A percentile compares a stretch with the other conserved stretches of the same genome.
These are phyloP conservation scores for Notamacropus eugenii DNA, from an alignment of 2,797 vertebrate species.

Conservation along the genomic window DNA sequence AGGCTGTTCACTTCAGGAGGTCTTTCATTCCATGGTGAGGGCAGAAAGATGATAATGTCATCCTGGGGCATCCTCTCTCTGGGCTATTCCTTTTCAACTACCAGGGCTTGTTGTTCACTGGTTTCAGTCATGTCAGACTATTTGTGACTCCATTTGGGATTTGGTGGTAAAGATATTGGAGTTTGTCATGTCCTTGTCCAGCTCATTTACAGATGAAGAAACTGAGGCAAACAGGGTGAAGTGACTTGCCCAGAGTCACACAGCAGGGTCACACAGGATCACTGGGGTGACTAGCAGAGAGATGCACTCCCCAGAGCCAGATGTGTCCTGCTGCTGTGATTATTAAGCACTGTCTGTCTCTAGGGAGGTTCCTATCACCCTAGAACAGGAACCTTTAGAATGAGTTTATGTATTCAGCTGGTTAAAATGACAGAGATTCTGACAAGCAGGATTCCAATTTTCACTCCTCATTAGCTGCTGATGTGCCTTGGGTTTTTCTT, in stretches of 20 bases:
- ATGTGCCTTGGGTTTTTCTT: conserved; percentile 52
- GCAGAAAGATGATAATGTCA: neutral
- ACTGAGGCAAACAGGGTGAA: no score
- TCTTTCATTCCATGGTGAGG: neutral
- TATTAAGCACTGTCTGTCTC: neutral
- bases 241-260: no score
- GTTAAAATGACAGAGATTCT: conserved; percentile 44
- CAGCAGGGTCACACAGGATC: no score
- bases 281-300: no score
- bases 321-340: neutral
- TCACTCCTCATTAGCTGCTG: conserved; percentile 49
- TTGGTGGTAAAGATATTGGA: no score
- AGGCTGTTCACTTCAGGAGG: neutral
- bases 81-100: neutral
- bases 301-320: neutral
- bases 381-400: neutral
- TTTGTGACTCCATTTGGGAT: no score
- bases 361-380: neutral
- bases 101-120: no score
- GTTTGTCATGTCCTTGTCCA: no score
- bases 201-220: no score
- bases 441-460: conserved; percentile 42
- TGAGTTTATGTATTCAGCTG: conserved; percentile 40
- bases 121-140: no score
- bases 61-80: neutral